Conservation (phyloP, 2,797 vertebrate genomes). For the Podarcis siculus region DNA sequence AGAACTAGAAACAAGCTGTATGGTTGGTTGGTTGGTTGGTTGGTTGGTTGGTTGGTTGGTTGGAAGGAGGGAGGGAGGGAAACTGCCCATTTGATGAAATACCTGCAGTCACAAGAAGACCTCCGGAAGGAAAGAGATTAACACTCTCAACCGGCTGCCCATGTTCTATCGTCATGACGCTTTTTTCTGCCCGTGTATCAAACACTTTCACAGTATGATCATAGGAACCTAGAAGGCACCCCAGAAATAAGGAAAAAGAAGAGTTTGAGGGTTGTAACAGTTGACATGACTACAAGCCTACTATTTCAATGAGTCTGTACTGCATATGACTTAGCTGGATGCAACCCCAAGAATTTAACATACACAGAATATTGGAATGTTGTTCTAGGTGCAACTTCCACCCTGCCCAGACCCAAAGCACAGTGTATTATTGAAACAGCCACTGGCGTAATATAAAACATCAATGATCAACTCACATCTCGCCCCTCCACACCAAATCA, state of each 20-base stretch:
- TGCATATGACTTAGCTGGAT: no score
- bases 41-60: not conserved
- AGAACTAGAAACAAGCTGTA: not conserved
- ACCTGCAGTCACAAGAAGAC: constrained; percentile 96
- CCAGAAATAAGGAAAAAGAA: not conserved
- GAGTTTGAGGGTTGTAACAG: not conserved
- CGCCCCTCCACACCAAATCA: not conserved
- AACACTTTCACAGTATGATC: constrained; percentile 95
- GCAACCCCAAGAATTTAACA: not conserved
- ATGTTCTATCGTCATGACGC: constrained; percentile 91
- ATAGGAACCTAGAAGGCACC: constrained; percentile 87
- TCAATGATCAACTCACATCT: not conserved
- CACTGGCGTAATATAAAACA: not conserved
- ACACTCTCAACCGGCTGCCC: constrained; percentile 95
- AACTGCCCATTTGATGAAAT: not conserved
- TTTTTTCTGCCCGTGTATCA: constrained; percentile 87
- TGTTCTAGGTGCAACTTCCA: not conserved
- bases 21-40: not conserved
- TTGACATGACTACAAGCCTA: no score
- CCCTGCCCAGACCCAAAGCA: not conserved
- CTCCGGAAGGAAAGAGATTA: constrained; percentile 93
- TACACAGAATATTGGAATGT: not conserved
- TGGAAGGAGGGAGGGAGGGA: not conserved
- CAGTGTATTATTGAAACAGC: not conserved
- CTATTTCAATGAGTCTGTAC: no score